Base-by-base conservation (phyloP, 2,888 invertebrate genomes). In the Epirrhoe tristata region DNA sequence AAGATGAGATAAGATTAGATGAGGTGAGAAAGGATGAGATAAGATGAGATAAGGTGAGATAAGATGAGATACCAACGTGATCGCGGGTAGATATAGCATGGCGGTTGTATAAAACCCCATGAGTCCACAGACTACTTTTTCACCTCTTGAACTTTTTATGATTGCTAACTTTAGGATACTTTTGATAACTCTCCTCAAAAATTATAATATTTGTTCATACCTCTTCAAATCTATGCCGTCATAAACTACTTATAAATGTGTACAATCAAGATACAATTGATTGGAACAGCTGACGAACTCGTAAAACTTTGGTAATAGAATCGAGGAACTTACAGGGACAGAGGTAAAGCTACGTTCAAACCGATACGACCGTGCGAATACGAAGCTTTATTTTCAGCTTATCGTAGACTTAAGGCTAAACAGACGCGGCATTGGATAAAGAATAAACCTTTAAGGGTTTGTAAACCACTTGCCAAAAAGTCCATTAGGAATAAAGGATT, bases 231-330 rank as follows among this genome's bases (percentile, higher is more conserved):
- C 16, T n/a, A 56, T 56, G 57, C 48, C 57, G 10, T 48, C 32
- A 48, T 16, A 10, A 55, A 55, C 50, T 6, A 24, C 10, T 6
- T 51, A 31, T 52, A 52, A 5, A 8, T 32, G 54, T 57, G 67
- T 69, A 66, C 67, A 66, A 74, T 74, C 72, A 71, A 71, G 74
- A 74, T 69, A 56, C 57, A 63, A 73, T 78, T 77, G 54, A 52
- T 52, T 39, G 43, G 74, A 79, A 78, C 84, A 83, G 81, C 83
- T 81, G 82, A 80, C 84, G 81, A 90, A 88, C 89, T 90, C 84
- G 84, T 89, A 87, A 83, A 92, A 92, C 85, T 92, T 90, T 88
- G 86, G 89, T 91, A 91, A 91, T 91, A 91, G 89, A 90, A 89
- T 89, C 82, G 81, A 81, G 80, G 78, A 90, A 90, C 84, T 90